Evolutionary conservation across 2,888 invertebrate genomes (phyloP), one percentile per base, ranked within the genome.

Genomic region (Pseudanteris insignis): DNA sequence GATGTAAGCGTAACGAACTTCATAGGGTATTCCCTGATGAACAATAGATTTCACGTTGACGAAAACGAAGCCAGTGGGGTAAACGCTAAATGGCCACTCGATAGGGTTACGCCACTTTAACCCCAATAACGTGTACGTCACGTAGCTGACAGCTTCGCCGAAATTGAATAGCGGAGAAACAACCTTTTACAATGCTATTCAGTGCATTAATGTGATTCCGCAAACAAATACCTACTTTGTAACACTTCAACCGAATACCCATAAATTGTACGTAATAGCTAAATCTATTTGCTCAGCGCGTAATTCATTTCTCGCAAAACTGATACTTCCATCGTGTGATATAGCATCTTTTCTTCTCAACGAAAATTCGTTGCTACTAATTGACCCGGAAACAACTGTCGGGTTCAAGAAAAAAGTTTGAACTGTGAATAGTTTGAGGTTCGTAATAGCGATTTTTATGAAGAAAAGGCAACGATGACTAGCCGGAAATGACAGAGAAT

Each of bases 21-120:
- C 73, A 70, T 65, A 66, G 67, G 63, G 67, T 68, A 70, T 69
- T 72, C 70, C 69, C 70, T 61, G 66, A 71, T 69, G 76, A 73
- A 76, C 75, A 75, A 76, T 74, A 68, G 72, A 75, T 69, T 73
- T 70, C 67, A 69, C 69, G 54, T 64, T 61, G 68, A 65, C 67
- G 65, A 65, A 67, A 69, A 69, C 64, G 63, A 63, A 68, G 67
- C 61, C 63, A 60, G 62, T 65, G 66, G 66, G 67, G 67, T 67
- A 71, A 70, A 71, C 65, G 65, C 68, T 67, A 69, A 74, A 73
- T 74, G 71, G 70, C 66, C 66, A 66, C 69, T 73, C 73, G 71
- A 76, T 75, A 70, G 73, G 70, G 71, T 77, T 73, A 70, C 71
- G 70, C 69, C 73, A 72, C 70, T 73, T 74, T 71, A 74, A 63